Evolutionary conservation across 2,888 invertebrate genomes (phyloP).

Genomic region (Cybosia mesomella): DNA sequence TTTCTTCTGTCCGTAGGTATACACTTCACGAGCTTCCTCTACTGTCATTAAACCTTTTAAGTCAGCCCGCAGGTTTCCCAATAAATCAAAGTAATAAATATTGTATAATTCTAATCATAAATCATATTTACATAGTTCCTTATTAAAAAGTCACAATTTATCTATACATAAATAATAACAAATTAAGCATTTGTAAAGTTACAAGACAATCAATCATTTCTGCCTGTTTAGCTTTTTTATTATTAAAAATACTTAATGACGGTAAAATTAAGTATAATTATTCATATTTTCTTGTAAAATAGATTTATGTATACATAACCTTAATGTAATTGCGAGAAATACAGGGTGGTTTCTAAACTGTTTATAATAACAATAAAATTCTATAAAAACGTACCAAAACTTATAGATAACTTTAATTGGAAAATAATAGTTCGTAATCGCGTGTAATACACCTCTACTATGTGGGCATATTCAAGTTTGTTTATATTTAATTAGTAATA

Average conservation of each 20-base stretch:
- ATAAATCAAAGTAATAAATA: neutral
- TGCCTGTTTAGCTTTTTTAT: neutral
- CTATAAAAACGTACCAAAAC: neutral
- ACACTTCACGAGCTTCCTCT: no score
- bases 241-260: neutral
- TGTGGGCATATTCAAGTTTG: no score
- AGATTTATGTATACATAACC: neutral
- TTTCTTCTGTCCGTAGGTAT: no score
- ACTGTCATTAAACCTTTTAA: no score
- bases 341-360: neutral
- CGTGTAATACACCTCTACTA: neutral
- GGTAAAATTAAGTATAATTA: neutral
- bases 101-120: neutral
- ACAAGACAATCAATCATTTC: neutral
- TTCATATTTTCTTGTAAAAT: neutral
- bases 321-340: neutral
- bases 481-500: no score
- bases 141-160: neutral
- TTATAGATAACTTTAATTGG: neutral
- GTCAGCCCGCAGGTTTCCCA: no score
- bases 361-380: neutral
- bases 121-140: neutral
- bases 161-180: neutral
- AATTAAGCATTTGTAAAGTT: neutral
- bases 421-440: neutral